Percentiles rank a stretch among this genome's conserved stretches.
phyloP scores from a whole-genome alignment of 2,113 vertebrate species.

The Neogale vison region DNA sequence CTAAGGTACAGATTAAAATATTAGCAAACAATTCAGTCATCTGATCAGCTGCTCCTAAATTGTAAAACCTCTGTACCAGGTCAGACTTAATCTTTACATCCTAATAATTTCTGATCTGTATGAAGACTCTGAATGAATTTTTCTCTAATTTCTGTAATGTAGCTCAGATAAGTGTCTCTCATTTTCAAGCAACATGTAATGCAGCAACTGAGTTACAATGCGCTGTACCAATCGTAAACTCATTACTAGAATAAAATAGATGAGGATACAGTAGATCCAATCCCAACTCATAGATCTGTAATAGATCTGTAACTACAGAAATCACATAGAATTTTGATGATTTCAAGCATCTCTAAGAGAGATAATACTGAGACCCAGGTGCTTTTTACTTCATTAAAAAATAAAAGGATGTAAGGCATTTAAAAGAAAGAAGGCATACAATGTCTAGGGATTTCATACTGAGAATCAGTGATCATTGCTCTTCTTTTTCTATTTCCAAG shows the following conservation, averaged over 20 bases:
- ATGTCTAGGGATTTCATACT: conserved; percentile 68
- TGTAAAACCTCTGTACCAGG: not conserved
- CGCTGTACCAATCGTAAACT: not conserved
- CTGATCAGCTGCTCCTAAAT: not conserved
- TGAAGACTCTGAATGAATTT: not conserved
- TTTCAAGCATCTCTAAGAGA: not conserved
- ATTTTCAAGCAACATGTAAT: not conserved
- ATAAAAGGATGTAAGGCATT: conserved; percentile 56
- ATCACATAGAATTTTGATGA: not conserved
- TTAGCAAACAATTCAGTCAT: not conserved
- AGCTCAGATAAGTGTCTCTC: not conserved
- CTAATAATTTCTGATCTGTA: not conserved
- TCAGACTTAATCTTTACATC: conserved; percentile 4
- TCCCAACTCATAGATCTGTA: not conserved
- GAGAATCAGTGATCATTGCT: conserved; percentile 68
- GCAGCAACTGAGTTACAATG: not conserved
- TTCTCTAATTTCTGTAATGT: not conserved
- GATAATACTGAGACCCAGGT: not conserved
- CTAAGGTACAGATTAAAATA: not conserved
- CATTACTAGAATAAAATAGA: not conserved
- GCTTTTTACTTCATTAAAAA: conserved; percentile 66
- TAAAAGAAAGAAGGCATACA: conserved; percentile 69
- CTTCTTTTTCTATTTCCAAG: conserved; percentile 67
- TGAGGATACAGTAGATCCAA: not conserved
- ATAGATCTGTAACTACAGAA: not conserved